A percentile compares a stretch with the other conserved stretches of the same genome.
Evolutionary conservation across 2,888 invertebrate species (phyloP).

Genomic region (Lamellibrachia satsuma): DNA sequence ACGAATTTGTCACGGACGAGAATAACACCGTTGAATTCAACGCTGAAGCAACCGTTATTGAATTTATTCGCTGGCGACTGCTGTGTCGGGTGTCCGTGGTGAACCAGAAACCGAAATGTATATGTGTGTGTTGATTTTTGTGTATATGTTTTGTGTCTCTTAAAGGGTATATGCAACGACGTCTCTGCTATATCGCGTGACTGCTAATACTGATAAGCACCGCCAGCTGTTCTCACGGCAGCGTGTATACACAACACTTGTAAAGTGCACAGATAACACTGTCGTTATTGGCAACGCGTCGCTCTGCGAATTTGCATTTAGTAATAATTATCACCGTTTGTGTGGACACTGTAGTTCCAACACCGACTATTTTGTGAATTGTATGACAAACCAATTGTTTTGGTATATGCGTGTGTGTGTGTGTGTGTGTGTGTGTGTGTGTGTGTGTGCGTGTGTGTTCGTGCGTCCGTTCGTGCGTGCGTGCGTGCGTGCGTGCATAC

Average conservation of each 20-base stretch:
- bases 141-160: not conserved
- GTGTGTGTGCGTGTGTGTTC: too few relatives aligned
- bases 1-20: not conserved
- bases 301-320: not conserved
- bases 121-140: not conserved
- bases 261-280: not conserved
- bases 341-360: too few relatives aligned
- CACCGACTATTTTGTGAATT: too few relatives aligned
- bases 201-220: not conserved
- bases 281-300: not conserved
- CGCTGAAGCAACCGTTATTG: not conserved
- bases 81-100: not conserved
- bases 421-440: too few relatives aligned
- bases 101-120: not conserved
- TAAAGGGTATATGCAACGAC: not conserved
- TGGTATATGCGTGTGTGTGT: too few relatives aligned
- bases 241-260: not conserved
- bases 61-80: not conserved
- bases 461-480: too few relatives aligned
- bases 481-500: not conserved
- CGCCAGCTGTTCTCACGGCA: not conserved
- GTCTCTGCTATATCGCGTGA: conserved; percentile 3
- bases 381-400: too few relatives aligned
- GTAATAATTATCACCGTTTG: not conserved
- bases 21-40: not conserved